These are phyloP conservation scores for Trachymyrmex cornetzi DNA, from an alignment of 1,140 invertebrate genomes.

Conservation along the genomic window DNA sequence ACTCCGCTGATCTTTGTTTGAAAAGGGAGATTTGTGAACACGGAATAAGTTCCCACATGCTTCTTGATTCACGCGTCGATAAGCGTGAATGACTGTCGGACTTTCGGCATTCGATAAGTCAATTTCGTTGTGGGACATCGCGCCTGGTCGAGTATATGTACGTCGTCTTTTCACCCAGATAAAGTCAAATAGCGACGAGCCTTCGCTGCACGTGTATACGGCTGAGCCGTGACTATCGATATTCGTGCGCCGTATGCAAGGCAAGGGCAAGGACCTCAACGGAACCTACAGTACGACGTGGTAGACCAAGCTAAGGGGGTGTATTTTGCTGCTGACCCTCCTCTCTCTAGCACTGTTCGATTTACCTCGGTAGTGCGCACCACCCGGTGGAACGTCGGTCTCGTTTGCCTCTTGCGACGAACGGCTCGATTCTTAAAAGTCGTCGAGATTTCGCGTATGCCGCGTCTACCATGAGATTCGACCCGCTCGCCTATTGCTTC, in stretches of 20 bases:
- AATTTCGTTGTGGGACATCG: constrained; percentile 27
- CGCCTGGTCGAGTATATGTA: background rate
- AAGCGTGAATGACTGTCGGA: constrained; percentile 21
- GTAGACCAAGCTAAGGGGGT: constrained; percentile 61
- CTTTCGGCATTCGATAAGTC: constrained; percentile 51
- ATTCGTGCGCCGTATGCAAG: constrained; percentile 80
- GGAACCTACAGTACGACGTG: constrained; percentile 73
- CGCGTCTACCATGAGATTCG: constrained; percentile 78
- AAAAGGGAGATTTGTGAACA: background rate
- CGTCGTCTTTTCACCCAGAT: constrained; percentile 45
- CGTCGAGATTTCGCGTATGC: constrained; percentile 21
- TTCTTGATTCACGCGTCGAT: constrained; percentile 2
- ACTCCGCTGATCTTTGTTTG: background rate
- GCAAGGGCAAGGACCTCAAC: constrained; percentile 85
- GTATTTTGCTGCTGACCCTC: constrained; percentile 19
- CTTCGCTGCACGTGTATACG: constrained; percentile 33
- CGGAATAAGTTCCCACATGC: background rate
- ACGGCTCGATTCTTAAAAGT: background rate
- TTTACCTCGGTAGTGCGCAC: constrained; percentile 28
- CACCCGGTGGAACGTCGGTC: constrained; percentile 1
- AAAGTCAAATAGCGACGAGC: constrained; percentile 14
- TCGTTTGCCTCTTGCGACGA: background rate
- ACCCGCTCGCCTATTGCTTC: constrained; percentile 80
- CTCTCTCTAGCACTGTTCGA: constrained; percentile 41
- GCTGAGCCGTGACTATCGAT: constrained; percentile 81